Evolutionary conservation across 2,888 invertebrate genomes (phyloP).

Genomic region (Idaea aversata): DNA sequence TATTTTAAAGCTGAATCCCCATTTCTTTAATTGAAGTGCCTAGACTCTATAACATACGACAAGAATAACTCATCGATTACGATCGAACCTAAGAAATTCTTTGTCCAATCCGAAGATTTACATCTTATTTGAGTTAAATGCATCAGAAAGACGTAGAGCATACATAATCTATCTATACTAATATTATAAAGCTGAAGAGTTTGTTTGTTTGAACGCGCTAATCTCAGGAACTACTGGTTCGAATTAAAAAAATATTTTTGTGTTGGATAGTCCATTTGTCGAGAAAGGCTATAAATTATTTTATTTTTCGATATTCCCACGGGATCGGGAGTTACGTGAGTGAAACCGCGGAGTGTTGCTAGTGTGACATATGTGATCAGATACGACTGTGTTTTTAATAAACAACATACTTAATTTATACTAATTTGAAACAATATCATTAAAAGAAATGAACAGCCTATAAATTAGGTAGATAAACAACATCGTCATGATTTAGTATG

Average conservation of each 20-base stretch:
- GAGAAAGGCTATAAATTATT: no score
- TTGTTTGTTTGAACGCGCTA: no score
- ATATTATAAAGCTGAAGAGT: no score
- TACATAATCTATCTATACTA: no score
- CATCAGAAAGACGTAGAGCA: slow-evolving; percentile 44
- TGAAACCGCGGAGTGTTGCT: no score
- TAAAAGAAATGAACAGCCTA: slow-evolving; percentile 28
- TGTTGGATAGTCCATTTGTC: no score
- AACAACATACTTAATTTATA: slow-evolving; percentile 56
- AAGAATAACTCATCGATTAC: slow-evolving; percentile 18
- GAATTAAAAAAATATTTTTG: no score
- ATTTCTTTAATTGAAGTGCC: slow-evolving; percentile 14
- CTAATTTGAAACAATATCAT: slow-evolving; percentile 33
- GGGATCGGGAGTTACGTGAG: no score
- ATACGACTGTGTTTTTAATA: slow-evolving; percentile 39
- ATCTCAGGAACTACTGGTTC: no score
- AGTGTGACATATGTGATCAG: no score
- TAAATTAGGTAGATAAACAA: slow-evolving; percentile 28
- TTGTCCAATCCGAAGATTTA: background rate
- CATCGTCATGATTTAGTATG: slow-evolving; percentile 37
- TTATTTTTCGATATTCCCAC: no score
- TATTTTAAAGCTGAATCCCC: slow-evolving; percentile 8
- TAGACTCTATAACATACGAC: slow-evolving; percentile 7
- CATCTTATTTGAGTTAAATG: slow-evolving; percentile 31
- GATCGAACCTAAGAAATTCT: slow-evolving; percentile 13